Conservation (phyloP, 1,140 invertebrate species). For the Akabosia matsudoensis region DNA sequence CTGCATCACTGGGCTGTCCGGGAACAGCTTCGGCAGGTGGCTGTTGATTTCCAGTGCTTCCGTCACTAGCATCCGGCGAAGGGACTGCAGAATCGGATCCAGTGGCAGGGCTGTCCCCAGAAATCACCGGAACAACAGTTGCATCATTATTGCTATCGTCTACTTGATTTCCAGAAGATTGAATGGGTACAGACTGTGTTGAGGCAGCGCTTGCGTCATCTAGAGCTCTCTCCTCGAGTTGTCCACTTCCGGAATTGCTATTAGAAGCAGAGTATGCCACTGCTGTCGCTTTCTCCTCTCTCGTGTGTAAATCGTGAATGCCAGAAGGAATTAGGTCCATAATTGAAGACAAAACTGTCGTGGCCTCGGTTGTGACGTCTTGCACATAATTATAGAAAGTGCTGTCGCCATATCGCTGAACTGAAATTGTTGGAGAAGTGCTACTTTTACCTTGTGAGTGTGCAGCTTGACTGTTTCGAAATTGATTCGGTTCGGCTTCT, state of each 20-base stretch:
- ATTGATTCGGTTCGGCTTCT: too few species aligned
- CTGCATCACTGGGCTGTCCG: background rate
- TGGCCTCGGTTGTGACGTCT: background rate
- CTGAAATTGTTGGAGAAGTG: background rate
- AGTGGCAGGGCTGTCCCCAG: background rate
- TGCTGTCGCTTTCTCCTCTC: too few species aligned
- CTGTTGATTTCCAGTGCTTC: background rate
- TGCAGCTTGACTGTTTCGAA: too few species aligned
- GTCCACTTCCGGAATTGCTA: background rate
- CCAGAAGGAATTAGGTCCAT: too few species aligned
- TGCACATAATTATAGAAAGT: background rate
- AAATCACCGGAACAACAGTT: too few species aligned
- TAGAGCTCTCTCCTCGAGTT: background rate
- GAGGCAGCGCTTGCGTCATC: background rate
- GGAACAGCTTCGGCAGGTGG: background rate
- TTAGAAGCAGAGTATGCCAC: too few species aligned
- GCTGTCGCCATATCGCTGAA: background rate
- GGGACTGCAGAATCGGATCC: background rate
- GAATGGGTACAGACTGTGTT: too few species aligned
- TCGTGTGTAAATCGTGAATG: too few species aligned
- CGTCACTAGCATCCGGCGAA: background rate
- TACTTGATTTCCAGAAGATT: too few species aligned
- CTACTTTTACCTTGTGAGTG: too few species aligned
- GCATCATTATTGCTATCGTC: too few species aligned
- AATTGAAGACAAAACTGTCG: too few species aligned